A percentile compares a stretch with the other conserved stretches of the same genome.
Conservation (phyloP, 2,797 vertebrate species). For the Gila robusta region DNA sequence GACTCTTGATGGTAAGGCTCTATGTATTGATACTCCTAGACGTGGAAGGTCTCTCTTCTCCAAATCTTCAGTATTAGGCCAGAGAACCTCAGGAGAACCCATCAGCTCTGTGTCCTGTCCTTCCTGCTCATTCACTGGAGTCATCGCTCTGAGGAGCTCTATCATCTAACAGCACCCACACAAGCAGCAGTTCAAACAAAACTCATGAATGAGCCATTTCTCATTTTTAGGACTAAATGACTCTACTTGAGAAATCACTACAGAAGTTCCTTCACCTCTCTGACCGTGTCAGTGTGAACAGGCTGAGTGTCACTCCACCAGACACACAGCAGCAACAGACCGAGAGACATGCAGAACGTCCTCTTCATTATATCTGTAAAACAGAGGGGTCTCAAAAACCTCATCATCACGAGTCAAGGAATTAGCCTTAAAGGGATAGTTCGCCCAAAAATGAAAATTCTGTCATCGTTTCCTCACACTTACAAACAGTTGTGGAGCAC, state of each 20-base stretch:
- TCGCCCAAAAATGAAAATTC: neutral
- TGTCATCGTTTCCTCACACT: too few species aligned
- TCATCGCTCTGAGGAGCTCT: conserved; percentile 29
- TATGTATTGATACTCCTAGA: conserved; percentile 49
- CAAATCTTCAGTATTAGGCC: conserved; percentile 10
- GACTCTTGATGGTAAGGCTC: conserved; percentile 35
- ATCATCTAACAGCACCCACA: conserved; percentile 27
- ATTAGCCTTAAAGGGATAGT: neutral
- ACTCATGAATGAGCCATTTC: neutral
- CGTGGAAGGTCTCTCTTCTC: conserved; percentile 57
- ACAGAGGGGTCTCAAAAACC: neutral
- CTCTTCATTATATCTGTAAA: conserved; percentile 41
- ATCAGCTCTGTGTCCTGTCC: conserved; percentile 4
- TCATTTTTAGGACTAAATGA: conserved; percentile 22
- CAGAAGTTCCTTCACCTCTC: conserved; percentile 32
- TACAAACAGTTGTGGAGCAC: too few species aligned
- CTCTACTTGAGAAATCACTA: neutral
- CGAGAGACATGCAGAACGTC: conserved; percentile 19
- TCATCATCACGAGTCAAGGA: neutral
- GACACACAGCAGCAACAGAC: conserved; percentile 43
- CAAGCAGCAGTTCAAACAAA: neutral
- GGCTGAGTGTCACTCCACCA: conserved; percentile 32
- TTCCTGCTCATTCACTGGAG: neutral
- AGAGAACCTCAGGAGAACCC: conserved; percentile 4
- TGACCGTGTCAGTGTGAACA: conserved; percentile 23